phyloP scores from a whole-genome alignment of 2,888 invertebrate species.

The Papilio elwesi region DNA sequence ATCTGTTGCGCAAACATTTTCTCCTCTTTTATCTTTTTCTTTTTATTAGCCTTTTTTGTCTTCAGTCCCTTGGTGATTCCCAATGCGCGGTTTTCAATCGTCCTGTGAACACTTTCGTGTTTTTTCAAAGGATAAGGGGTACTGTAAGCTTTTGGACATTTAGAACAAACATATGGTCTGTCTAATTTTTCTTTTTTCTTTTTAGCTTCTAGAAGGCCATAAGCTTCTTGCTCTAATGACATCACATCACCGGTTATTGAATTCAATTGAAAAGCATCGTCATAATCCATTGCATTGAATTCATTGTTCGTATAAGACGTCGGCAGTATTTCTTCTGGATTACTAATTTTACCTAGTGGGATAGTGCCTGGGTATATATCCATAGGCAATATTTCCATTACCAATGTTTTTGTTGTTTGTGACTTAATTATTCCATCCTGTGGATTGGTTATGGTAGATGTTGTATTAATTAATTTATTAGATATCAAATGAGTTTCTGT shows the following conservation, averaged over 20 bases:
- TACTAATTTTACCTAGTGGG: conserved; percentile 54
- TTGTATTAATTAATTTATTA: conserved; percentile 71
- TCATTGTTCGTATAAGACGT: conserved; percentile 51
- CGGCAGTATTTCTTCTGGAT: conserved; percentile 72
- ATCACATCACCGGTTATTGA: conserved; percentile 75
- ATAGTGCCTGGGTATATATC: conserved; percentile 42
- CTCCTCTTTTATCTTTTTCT: conserved; percentile 50
- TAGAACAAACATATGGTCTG: conserved; percentile 53
- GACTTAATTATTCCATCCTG: conserved; percentile 66
- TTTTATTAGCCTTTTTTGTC: conserved; percentile 58
- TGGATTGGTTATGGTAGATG: conserved; percentile 67
- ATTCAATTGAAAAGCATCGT: conserved; percentile 70
- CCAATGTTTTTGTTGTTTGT: conserved; percentile 68
- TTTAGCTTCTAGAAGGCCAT: conserved; percentile 64
- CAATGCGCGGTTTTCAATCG: conserved; percentile 65
- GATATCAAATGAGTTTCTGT: conserved; percentile 75
- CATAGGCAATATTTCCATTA: conserved; percentile 74
- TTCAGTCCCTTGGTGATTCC: conserved; percentile 60
- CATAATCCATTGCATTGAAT: conserved; percentile 50
- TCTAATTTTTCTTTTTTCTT: conserved; percentile 47
- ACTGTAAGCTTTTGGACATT: conserved; percentile 65
- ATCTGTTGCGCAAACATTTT: conserved; percentile 36
- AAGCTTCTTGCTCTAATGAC: conserved; percentile 74
- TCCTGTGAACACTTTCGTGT: conserved; percentile 66
- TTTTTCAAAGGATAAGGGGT: conserved; percentile 49